Base-by-base conservation (phyloP, 2,888 invertebrate genomes). In the Drosophila phalerata region DNA sequence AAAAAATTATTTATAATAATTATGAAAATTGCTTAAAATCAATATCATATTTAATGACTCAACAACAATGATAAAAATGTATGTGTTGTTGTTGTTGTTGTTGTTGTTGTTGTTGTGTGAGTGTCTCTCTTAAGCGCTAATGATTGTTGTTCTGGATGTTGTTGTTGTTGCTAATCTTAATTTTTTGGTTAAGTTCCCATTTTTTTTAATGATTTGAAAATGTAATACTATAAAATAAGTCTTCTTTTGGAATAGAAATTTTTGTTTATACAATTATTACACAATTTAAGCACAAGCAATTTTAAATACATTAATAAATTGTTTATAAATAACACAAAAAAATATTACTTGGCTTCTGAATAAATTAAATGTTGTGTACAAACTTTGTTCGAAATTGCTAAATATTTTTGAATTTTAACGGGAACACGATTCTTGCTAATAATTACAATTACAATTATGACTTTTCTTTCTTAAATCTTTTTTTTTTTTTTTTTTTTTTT, bases 81-180 rank as follows among this genome's bases (percentile, higher is more conserved):
- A 11, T 52, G 22, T 43, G 38, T 38, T 37, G 13, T 19, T 17
- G 15, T 43, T 22, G 37, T 9, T 53, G 40, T 32, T 58, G n/a
- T n/a, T 43, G 38, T 38, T 37, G 13, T 19, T 17, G 15, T 43
- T 22, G 37, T 9, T 53, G 40, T 32, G 38, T 55, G 10, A 34
- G 43, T 40, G 45, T 55, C 9, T 17, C 13, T 1, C 69, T 78
- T 77, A 77, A 69, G 69, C 58, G 75, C 71, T 77, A 79, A 61
- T 79, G 79, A 75, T 77, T 77, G 79, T 79, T 73, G 42, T 58
- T 58, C 32, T 52, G 52, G 25, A 55, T 60, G 28, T 57, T 58
- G 32, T 15, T 42, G n/a, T 25, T 19, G n/a, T 25, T 19, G 17
- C 19, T 30, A 15, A 5, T 28, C 25, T 25, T 25, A 25, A 25